These are phyloP conservation scores for Drosophila burlai DNA, from an alignment of 1,140 invertebrate genomes.

Conservation along the genomic window DNA sequence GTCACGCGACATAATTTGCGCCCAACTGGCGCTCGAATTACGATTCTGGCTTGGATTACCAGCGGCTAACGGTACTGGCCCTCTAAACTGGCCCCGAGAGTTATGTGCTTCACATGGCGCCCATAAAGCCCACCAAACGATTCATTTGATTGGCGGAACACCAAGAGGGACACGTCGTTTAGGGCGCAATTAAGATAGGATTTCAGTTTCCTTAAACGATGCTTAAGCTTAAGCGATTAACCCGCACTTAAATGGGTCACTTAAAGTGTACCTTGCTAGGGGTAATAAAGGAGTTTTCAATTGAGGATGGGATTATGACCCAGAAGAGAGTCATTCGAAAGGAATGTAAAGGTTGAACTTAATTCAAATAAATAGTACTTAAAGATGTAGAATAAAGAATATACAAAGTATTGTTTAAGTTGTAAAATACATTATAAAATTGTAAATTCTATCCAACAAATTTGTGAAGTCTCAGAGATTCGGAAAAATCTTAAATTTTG, in stretches of 20 bases:
- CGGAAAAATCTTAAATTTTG: too few relatives aligned
- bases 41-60: constrained; percentile 50
- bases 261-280: constrained; percentile 10
- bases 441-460: background rate
- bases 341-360: background rate
- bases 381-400: background rate
- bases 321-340: background rate
- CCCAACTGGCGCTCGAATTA: constrained; percentile 65
- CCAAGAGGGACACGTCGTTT: constrained; percentile 38
- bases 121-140: constrained; percentile 32
- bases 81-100: constrained; percentile 38
- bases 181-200: constrained; percentile 52
- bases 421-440: background rate
- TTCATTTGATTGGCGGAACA: constrained; percentile 44
- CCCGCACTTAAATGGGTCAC: constrained; percentile 19
- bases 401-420: accelerated
- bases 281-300: background rate
- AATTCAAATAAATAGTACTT: background rate
- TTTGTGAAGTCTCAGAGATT: too few relatives aligned
- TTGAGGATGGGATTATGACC: constrained; percentile 2
- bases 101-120: constrained; percentile 50
- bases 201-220: constrained; percentile 27
- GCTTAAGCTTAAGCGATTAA: constrained; percentile 29
- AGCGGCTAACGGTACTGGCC: constrained; percentile 62
- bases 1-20: constrained; percentile 53